Base-by-base conservation (phyloP, 2,888 invertebrate genomes). In the Eucriotettix oculatus region DNA sequence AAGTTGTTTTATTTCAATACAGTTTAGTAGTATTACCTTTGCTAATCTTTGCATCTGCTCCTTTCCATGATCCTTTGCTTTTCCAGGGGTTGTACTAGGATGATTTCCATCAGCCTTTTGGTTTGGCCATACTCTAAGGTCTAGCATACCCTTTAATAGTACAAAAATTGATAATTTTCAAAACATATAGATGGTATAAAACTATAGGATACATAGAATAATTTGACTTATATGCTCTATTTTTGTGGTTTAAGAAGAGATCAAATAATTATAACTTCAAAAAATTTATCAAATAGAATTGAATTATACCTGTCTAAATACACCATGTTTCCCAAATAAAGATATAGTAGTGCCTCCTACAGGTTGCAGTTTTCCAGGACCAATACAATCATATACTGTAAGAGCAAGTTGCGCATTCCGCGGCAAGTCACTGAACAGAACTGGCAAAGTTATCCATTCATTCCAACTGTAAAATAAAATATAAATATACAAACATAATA, bases 341-440 rank as follows among this genome's bases (percentile, higher is more conserved):
- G 90, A 85, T 66, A 99, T 87, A 0, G 92, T 86, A 52, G 97
- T 95, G 10, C 96, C 94, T 0, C 98, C 98, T 42, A 97, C 85
- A 12, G 94, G 84, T 67, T 87, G 82, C 42, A 86, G 79, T 69
- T 87, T 84, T 10, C 87, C 85, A 0, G 94, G 88, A 0, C 93
- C 93, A 41, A 88, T 87, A 69, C 94, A 90, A 74, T 97, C 96
- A 71, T 90, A 91, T 58, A 97, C 84, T 10, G 93, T 94, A 70
- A 97, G 80, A 0, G 89, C 88, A 11, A 98, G 76, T 63, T 86
- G 83, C 1, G 96, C 86, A 69, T 88, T 87, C 60, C 92, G 79
- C 0, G 97, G 96, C 48, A 98, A 74, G 72, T 97, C 95, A 69
- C 89, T 90, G 74, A 87, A 96, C 71, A 86, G 86, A 43, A 97